These are phyloP conservation scores for Copsychus sechellarum DNA, from an alignment of 2,113 vertebrate species.

Conservation along the genomic window DNA sequence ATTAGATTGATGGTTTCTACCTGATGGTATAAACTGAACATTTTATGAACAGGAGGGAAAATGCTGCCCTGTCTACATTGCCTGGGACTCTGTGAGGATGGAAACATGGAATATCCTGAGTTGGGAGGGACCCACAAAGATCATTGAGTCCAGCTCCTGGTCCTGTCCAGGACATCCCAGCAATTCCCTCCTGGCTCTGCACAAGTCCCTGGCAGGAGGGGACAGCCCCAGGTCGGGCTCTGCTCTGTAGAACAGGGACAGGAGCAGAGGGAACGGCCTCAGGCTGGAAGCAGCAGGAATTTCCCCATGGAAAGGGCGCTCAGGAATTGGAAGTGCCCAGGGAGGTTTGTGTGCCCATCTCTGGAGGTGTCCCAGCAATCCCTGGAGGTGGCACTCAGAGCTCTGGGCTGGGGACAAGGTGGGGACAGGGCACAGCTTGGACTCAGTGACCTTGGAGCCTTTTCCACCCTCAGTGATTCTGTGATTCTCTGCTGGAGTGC, in stretches of 20 bases:
- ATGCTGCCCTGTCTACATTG: not conserved
- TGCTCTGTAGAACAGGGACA: not conserved
- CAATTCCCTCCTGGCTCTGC: not conserved
- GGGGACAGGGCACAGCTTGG: fast-evolving
- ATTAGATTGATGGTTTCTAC: not conserved
- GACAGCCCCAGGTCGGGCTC: not conserved
- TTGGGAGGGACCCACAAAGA: not conserved
- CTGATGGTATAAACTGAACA: not conserved
- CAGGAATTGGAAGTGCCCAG: not conserved
- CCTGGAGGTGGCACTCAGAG: fast-evolving
- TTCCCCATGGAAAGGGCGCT: not conserved
- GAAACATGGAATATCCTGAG: not conserved
- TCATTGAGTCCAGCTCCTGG: not conserved
- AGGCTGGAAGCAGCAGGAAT: not conserved
- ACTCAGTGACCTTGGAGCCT: not conserved
- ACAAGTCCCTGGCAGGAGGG: not conserved
- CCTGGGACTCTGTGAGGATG: not conserved
- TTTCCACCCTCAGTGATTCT: not conserved
- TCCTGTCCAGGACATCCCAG: not conserved
- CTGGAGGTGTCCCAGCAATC: not conserved
- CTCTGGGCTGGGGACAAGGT: not conserved
- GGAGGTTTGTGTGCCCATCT: not conserved
- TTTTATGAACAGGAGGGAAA: not conserved
- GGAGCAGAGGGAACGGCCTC: not conserved
- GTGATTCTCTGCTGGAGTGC: not conserved